A percentile compares a stretch with the other conserved stretches of the same genome.
Evolutionary conservation across 2,113 vertebrate genomes (phyloP).

Genomic region (Macaca nemestrina): DNA sequence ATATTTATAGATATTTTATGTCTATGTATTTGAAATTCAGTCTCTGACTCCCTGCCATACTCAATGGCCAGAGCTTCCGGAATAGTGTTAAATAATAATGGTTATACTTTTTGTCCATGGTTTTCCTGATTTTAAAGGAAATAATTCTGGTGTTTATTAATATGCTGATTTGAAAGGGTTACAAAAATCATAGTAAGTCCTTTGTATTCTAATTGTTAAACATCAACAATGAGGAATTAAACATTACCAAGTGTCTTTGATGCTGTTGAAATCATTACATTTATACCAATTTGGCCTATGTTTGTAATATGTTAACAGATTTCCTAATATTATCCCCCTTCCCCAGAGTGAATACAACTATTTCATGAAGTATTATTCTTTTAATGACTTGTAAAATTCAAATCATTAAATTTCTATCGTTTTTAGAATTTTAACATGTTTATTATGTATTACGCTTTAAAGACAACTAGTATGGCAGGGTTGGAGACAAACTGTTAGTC

Average conservation of each 20-base stretch:
- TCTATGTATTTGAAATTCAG: slow-evolving; percentile 38
- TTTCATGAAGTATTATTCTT: background rate
- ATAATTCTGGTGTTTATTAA: background rate
- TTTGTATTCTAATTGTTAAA: slow-evolving; percentile 23
- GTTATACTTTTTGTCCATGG: background rate
- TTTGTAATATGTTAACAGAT: background rate
- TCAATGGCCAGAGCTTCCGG: background rate
- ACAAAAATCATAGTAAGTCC: slow-evolving; percentile 22
- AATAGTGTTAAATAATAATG: background rate
- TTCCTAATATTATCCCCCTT: background rate
- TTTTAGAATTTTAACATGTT: background rate
- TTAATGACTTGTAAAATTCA: slow-evolving; percentile 18
- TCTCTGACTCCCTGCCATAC: background rate
- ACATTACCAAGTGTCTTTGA: background rate
- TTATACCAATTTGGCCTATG: background rate
- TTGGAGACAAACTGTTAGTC: background rate
- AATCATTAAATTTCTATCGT: no score
- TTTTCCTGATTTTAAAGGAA: background rate
- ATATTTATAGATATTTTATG: background rate
- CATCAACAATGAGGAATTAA: background rate
- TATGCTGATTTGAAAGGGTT: background rate
- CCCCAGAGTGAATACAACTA: background rate
- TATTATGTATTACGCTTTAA: background rate
- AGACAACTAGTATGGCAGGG: background rate
- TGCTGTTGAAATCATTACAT: slow-evolving; percentile 38